A percentile compares a stretch with the other conserved stretches of the same genome.
These are phyloP conservation scores for Sander lucioperca DNA, from an alignment of 2,113 vertebrate genomes.

Conservation along the genomic window DNA sequence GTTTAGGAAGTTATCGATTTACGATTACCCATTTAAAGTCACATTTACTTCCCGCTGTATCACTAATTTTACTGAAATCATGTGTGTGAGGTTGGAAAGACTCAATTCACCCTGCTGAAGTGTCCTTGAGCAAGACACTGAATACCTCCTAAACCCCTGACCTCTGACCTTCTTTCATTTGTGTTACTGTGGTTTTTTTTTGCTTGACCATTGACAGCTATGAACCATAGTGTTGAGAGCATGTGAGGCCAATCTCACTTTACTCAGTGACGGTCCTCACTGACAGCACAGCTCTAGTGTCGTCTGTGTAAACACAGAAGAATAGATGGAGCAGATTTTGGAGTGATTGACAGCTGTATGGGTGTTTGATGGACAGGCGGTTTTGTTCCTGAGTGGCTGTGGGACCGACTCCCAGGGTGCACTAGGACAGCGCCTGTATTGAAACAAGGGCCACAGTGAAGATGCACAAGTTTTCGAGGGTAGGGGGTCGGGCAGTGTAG, in stretches of 20 bases:
- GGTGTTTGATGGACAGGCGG: conserved; percentile 76
- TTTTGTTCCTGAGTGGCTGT: conserved; percentile 65
- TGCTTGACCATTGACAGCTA: conserved; percentile 25
- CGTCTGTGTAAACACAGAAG: conserved; percentile 29
- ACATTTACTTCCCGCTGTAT: background rate
- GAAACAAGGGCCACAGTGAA: conserved; percentile 62
- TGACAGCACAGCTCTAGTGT: conserved; percentile 5
- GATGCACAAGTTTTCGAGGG: conserved; percentile 56
- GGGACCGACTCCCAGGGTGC: conserved; percentile 67
- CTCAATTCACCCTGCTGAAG: conserved; percentile 12
- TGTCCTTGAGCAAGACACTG: conserved; percentile 23
- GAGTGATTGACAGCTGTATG: conserved; percentile 80
- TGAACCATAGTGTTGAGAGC: conserved; percentile 1
- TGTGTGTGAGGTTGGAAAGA: background rate
- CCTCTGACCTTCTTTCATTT: conserved; percentile 41
- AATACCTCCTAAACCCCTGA: background rate
- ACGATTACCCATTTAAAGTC: background rate
- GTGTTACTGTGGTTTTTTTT: conserved; percentile 2
- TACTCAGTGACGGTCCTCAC: conserved; percentile 15
- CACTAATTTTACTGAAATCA: background rate
- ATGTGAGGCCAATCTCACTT: conserved; percentile 17
- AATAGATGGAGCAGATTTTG: background rate
- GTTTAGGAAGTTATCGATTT: too few species aligned
- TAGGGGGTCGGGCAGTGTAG: conserved; percentile 47
- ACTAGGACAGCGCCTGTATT: conserved; percentile 64